Base-by-base conservation (phyloP, 2,113 vertebrate genomes). In the Cyanoliseus patagonus region DNA sequence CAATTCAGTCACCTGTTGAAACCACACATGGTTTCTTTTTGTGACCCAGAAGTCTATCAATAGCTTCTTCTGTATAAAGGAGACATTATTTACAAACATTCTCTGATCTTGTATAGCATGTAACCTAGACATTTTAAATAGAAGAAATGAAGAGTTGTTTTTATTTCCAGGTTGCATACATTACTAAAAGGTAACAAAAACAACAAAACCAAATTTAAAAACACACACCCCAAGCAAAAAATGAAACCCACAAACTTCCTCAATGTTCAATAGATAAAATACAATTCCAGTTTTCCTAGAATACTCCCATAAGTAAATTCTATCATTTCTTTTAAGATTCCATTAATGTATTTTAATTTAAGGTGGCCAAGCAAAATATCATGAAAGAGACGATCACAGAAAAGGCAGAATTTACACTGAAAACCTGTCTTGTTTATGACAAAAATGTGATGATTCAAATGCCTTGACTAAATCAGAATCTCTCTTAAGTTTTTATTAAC, bases 341-440 rank as follows among this genome's bases (percentile, higher is more conserved):
- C 18, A 57, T 33, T 55, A 75, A n/a, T 0, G 0, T 55, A 59
- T 39, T 61, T 78, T 52, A 85, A 37, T 1, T 67, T 46, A 77
- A 76, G 73, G 52, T 13, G 23, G 41, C 11, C 41, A 69, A 63
- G 19, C 6, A 85, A 82, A 72, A 42, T 10, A 66, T 37, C 7
- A 44, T 6, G 24, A 11, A 83, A 83, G 8, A 91, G 8, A 73
- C 27, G n/a, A n/a, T n/a, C n/a, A 44, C 0, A 39, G 6, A 47
- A 82, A 90, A 95, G 3, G 41, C 33, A 42, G 15, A 74, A 90
- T 41, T 88, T 39, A 80, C 3, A 49, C 14, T 25, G 37, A 37
- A 25, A 88, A 75, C 3, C 19, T n/a, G 4, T 39, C 22, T 35
- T 52, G 11, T 17, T 90, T 9, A 9, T 28, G 31, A 76, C 33